phyloP scores from a whole-genome alignment of 2,113 vertebrate species.

The Sarotherodon lohbergeri region DNA sequence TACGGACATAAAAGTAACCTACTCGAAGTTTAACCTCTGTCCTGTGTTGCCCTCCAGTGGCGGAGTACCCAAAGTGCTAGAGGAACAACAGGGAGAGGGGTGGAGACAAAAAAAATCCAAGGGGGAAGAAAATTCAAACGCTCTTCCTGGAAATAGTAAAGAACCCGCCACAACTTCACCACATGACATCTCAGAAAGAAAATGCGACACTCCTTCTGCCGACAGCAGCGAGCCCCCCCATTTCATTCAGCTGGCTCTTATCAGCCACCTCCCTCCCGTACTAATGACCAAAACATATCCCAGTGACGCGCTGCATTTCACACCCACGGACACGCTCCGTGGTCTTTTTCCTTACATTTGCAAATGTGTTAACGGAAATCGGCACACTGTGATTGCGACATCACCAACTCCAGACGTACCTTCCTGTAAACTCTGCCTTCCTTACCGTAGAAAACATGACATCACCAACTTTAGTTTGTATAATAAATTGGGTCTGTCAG shows the following conservation, averaged over 20 bases:
- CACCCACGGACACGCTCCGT: background rate
- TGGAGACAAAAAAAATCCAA: conserved; percentile 41
- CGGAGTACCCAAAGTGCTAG: background rate
- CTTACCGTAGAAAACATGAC: conserved; percentile 58
- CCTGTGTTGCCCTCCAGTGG: conserved; percentile 41
- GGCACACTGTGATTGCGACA: conserved; percentile 54
- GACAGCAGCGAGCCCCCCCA: background rate
- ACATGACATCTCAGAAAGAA: conserved; percentile 71
- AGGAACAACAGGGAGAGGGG: conserved; percentile 32
- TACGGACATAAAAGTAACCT: background rate
- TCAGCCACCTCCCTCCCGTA: background rate
- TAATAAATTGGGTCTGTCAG: background rate
- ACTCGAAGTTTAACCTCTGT: background rate
- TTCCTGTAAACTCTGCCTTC: conserved; percentile 59
- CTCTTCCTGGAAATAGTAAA: conserved; percentile 75
- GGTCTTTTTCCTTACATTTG: background rate
- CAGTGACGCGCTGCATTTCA: background rate
- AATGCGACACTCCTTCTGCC: conserved; percentile 54
- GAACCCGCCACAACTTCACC: conserved; percentile 79
- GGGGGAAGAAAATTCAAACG: conserved; percentile 71
- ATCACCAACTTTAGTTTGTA: conserved; percentile 46
- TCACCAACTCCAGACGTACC: conserved; percentile 42
- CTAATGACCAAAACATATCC: background rate
- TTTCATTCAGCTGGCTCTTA: background rate
- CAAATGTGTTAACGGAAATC: background rate